A percentile compares a stretch with the other conserved stretches of the same genome.
These are phyloP conservation scores for Bugula neritina DNA, from an alignment of 2,888 invertebrate genomes.

Conservation along the genomic window DNA sequence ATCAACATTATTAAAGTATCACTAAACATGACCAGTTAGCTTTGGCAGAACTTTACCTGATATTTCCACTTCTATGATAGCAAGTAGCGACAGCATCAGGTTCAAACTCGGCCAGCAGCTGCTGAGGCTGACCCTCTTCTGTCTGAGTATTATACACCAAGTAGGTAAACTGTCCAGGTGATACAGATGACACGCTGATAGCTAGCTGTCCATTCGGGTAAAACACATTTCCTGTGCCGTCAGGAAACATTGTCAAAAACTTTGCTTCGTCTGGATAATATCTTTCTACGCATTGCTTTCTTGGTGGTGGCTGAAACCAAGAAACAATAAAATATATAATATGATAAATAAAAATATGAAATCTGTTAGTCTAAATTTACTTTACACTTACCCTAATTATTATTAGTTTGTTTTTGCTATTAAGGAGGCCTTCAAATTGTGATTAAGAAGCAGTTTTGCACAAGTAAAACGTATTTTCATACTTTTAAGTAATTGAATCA, in stretches of 20 bases:
- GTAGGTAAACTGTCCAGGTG: constrained; percentile 42
- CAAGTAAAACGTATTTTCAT: no score
- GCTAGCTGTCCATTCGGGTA: constrained; percentile 38
- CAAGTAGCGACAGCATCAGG: constrained; percentile 44
- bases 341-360: no score
- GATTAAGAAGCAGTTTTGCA: no score
- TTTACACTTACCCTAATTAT: no score
- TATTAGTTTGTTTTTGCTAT: no score
- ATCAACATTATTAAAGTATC: no score
- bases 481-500: no score
- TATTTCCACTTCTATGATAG: constrained; percentile 41
- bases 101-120: constrained; percentile 43
- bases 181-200: constrained; percentile 36
- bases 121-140: constrained; percentile 30
- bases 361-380: no score
- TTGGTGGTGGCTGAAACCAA: neutral
- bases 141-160: constrained; percentile 40
- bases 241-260: constrained; percentile 49
- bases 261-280: constrained; percentile 33
- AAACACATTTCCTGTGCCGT: constrained; percentile 51
- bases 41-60: constrained; percentile 36
- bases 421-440: no score
- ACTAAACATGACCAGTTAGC: neutral
- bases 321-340: no score
- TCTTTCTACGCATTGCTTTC: constrained; percentile 12